phyloP scores from a whole-genome alignment of 1,140 invertebrate species.

The Megalonaias nervosa region DNA sequence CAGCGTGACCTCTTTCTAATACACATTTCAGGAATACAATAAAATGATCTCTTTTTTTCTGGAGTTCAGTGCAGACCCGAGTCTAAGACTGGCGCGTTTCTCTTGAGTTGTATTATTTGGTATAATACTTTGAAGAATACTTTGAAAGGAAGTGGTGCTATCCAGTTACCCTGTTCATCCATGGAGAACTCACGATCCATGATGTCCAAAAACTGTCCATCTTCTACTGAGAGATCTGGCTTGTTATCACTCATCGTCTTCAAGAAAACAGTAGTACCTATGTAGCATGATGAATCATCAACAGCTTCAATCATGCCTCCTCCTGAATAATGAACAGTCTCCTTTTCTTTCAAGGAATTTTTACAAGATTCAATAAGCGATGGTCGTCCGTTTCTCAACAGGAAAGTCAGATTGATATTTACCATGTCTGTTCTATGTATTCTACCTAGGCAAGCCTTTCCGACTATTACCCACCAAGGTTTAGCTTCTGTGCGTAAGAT shows the following conservation, averaged over 20 bases:
- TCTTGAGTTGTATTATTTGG: neutral
- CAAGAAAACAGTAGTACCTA: neutral
- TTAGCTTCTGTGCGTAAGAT: neutral
- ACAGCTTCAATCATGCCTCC: too few relatives aligned
- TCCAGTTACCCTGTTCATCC: slow-evolving; percentile 26
- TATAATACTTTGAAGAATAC: neutral
- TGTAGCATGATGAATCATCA: neutral
- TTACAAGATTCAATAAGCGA: slow-evolving; percentile 4
- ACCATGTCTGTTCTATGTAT: neutral
- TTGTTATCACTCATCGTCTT: slow-evolving; percentile 15
- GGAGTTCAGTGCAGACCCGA: slow-evolving; percentile 1
- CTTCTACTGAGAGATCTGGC: slow-evolving; percentile 21
- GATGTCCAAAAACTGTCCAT: slow-evolving; percentile 17
- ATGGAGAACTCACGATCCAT: slow-evolving; percentile 22
- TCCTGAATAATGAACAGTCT: too few relatives aligned
- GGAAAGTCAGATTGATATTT: slow-evolving; percentile 8
- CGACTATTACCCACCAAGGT: slow-evolving; percentile 11
- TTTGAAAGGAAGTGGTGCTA: slow-evolving; percentile 19
- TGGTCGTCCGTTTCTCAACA: neutral
- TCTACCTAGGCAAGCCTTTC: slow-evolving; percentile 2
- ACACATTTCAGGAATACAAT: slow-evolving; percentile 26
- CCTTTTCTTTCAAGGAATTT: neutral
- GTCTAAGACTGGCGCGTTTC: neutral
- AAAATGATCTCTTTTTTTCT: slow-evolving; percentile 9
- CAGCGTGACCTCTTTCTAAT: slow-evolving; percentile 13